These are phyloP conservation scores for Epinephelus awoara DNA, from an alignment of 2,797 vertebrate species.

Conservation along the genomic window DNA sequence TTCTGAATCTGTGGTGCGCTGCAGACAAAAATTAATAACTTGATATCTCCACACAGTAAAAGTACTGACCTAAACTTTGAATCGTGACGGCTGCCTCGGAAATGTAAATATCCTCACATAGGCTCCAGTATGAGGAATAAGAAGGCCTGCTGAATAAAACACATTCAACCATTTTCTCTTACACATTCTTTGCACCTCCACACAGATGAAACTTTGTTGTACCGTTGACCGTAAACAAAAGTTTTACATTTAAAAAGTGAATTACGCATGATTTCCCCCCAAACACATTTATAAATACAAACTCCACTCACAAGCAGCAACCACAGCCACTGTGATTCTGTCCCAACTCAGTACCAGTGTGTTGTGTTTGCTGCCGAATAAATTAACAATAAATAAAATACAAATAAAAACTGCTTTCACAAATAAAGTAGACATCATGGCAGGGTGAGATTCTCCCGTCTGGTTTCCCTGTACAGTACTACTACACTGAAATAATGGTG, in stretches of 20 bases:
- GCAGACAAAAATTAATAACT: conserved; percentile 41
- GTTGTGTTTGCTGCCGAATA: conserved; percentile 65
- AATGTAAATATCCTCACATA: conserved; percentile 22
- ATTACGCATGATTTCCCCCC: background rate
- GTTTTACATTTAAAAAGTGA: conserved; percentile 43
- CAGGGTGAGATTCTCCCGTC: conserved; percentile 22
- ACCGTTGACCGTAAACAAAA: conserved; percentile 26
- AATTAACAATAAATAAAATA: conserved; percentile 82
- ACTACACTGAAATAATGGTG: conserved; percentile 31
- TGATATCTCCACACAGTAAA: conserved; percentile 38
- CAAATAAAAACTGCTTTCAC: conserved; percentile 43
- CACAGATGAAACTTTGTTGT: conserved; percentile 15
- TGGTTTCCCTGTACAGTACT: conserved; percentile 34
- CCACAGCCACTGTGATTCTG: conserved; percentile 17
- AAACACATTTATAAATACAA: conserved; percentile 56
- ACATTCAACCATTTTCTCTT: conserved; percentile 45
- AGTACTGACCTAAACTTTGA: conserved; percentile 9
- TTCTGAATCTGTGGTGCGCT: conserved; percentile 21
- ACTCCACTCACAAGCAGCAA: conserved; percentile 29
- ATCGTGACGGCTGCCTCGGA: conserved; percentile 7
- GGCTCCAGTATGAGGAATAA: conserved; percentile 26
- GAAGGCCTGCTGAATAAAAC: conserved; percentile 43
- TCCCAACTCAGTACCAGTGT: conserved; percentile 26
- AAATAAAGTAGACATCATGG: conserved; percentile 46
- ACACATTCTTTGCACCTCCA: conserved; percentile 43